Percentiles rank a stretch among this genome's conserved stretches.
Evolutionary conservation across 1,140 invertebrate species (phyloP).

Genomic region (Trialeurodes vaporariorum): DNA sequence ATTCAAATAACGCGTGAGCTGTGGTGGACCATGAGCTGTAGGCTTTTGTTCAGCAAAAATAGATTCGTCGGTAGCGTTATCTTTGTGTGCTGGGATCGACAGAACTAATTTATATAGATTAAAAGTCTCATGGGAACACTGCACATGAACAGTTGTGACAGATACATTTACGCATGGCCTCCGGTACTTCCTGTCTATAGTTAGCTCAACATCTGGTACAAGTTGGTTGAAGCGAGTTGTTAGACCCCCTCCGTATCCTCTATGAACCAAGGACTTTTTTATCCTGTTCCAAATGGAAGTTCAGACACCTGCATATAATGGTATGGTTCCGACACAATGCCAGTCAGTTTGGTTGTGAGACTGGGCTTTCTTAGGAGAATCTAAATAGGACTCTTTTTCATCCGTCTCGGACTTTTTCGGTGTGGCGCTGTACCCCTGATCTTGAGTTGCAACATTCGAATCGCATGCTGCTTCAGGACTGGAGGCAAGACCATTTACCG

Average conservation of each 20-base stretch:
- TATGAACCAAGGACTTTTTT: too few species aligned
- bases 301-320: too few species aligned
- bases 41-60: neutral
- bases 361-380: too few species aligned
- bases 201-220: neutral
- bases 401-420: too few species aligned
- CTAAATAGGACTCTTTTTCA: too few species aligned
- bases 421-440: too few species aligned
- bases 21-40: neutral
- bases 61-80: neutral
- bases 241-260: neutral
- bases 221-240: neutral
- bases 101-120: neutral
- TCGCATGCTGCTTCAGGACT: too few species aligned
- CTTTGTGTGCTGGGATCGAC: neutral
- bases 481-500: too few species aligned
- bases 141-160: neutral
- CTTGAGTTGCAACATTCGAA: too few species aligned
- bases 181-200: neutral
- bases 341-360: too few species aligned
- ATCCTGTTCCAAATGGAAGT: too few species aligned
- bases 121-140: neutral
- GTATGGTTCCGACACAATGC: too few species aligned
- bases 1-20: neutral
- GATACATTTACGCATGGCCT: neutral